Percentiles rank a stretch among this genome's conserved stretches.
Conservation (phyloP, 1,140 invertebrate species). For the Bombus superbus region DNA sequence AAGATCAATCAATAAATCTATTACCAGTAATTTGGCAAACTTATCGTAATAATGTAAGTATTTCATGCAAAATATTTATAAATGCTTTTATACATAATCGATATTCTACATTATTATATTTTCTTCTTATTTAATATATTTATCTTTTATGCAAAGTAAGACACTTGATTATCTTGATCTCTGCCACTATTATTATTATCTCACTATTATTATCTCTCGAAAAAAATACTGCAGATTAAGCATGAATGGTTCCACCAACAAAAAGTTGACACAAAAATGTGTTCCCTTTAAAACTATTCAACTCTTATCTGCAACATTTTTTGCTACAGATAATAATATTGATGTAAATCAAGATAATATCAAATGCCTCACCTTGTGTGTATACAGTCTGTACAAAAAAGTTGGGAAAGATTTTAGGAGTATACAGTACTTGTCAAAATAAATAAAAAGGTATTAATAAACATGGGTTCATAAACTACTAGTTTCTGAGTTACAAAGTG, state of each 20-base stretch:
- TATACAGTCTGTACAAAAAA: too few relatives aligned
- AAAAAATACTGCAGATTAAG: too few relatives aligned
- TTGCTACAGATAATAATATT: background rate
- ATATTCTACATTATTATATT: background rate
- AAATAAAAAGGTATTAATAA: too few relatives aligned
- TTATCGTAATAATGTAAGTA: slow-evolving; percentile 63
- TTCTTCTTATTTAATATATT: background rate
- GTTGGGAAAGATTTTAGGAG: too few relatives aligned
- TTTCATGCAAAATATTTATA: slow-evolving; percentile 1
- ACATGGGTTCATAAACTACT: too few relatives aligned
- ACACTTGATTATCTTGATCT: background rate
- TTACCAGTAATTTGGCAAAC: slow-evolving; percentile 70
- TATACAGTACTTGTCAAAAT: too few relatives aligned
- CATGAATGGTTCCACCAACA: too few relatives aligned
- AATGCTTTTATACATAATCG: background rate
- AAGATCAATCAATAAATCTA: slow-evolving; percentile 68
- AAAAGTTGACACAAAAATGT: background rate
- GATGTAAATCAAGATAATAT: background rate
- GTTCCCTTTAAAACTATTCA: background rate
- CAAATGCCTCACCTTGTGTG: background rate
- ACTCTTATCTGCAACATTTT: background rate
- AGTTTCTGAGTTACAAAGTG: too few relatives aligned
- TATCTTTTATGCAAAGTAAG: background rate
- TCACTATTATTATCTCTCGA: too few relatives aligned
- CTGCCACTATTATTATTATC: background rate